Conservation (phyloP, 30 jellyfish, hydroid and myxozoan genomes). For the Nemopilema nomurai region DNA sequence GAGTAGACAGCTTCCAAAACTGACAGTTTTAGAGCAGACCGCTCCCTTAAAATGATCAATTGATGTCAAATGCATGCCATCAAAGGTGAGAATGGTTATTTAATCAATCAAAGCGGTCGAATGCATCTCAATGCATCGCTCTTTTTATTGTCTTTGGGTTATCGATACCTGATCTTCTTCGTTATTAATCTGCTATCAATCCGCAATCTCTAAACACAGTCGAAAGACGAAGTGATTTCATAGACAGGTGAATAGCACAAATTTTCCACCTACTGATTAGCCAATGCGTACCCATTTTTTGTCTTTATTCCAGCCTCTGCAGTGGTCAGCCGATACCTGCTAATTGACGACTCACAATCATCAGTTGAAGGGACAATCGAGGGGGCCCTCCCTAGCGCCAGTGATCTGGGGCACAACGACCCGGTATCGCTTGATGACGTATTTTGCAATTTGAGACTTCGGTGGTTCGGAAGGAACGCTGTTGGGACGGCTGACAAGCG, state of each 20-base stretch:
- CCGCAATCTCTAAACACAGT: too few species aligned
- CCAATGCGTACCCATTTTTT: neutral
- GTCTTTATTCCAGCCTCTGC: neutral
- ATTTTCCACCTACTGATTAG: neutral
- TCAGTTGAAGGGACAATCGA: slow-evolving; percentile 9
- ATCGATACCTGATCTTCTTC: too few species aligned
- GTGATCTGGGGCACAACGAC: neutral
- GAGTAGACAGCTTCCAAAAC: too few species aligned
- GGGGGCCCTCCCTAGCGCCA: slow-evolving; percentile 8
- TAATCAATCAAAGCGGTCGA: too few species aligned
- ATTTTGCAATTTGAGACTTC: slow-evolving; percentile 9
- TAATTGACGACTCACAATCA: slow-evolving; percentile 18
- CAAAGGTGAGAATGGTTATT: too few species aligned
- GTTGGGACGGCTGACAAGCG: slow-evolving; percentile 2
- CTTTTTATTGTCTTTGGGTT: too few species aligned
- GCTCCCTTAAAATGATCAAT: too few species aligned
- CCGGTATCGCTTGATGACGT: neutral
- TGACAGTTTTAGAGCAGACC: too few species aligned
- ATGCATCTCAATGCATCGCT: too few species aligned
- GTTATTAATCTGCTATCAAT: too few species aligned
- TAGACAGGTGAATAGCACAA: neutral
- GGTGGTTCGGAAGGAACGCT: slow-evolving; percentile 7
- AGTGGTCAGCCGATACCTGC: slow-evolving; percentile 9
- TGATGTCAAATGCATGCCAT: too few species aligned
- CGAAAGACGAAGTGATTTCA: too few species aligned